Evolutionary conservation across 2,888 invertebrate genomes (phyloP), one percentile per base, ranked within the genome.

Genomic region (Biston stratarius): DNA sequence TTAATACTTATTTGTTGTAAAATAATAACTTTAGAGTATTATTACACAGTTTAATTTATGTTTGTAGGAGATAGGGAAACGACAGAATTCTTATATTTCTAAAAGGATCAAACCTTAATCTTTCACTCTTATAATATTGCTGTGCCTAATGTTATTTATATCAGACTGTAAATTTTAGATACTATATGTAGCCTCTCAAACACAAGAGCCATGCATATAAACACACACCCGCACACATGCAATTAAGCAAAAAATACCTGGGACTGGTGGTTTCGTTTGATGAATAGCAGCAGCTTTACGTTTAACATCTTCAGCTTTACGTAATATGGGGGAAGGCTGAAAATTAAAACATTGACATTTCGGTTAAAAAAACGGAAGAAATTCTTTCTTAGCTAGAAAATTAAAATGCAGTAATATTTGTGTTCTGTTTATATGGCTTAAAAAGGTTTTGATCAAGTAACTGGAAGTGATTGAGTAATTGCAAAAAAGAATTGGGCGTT

Each of bases 221-320:
- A 49, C 33, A 48, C 48, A 38, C 47, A 57, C n/a, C 14, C 53
- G 12, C 45, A 34, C 15, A 38, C 57, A 64, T 60, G 58, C 45
- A 45, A 36, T 52, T 44, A 24, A 7, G 33, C 33, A 58, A 36
- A 6, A 51, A 45, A 52, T 73, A 70, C 71, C 74, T 68, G 62
- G 6, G n/a, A 77, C 80, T 49, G 74, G 49, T 51, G 71, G 76
- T 52, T 76, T 80, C 55, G 72, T 76, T 52, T 75, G 80, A 57
- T 78, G 78, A 33, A 70, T 58, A 12, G 44, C 59, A n/a, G 15
- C 38, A 11, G 71, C 71, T 78, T 86, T 86, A 12, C 84, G 80
- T 74, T 90, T 92, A 1, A 87, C 71, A 76, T 88, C 89, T 73
- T 90, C 89, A 9, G 83, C 83, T 82, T 86, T 90, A 36, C 82